Conservation (phyloP, 2,888 invertebrate genomes). For the Dynastes maya region DNA sequence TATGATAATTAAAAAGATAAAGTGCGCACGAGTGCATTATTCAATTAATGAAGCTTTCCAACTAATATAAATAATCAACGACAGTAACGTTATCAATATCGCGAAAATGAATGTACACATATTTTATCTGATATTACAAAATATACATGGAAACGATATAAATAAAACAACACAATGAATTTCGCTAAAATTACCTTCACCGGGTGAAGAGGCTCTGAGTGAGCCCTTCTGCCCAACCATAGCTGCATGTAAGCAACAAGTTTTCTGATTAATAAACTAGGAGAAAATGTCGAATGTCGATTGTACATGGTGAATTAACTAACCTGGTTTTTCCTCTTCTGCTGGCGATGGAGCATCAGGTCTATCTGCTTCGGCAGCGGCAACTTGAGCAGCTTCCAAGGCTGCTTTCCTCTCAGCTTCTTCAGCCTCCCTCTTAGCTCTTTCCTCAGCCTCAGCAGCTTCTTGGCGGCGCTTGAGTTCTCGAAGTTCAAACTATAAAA, state of each 20-base stretch:
- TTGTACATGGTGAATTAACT: conserved; percentile 39
- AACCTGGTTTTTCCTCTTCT: conserved; percentile 76
- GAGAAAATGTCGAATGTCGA: neutral
- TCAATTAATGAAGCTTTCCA: neutral
- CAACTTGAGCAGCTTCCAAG: conserved; percentile 72
- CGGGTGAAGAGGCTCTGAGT: conserved; percentile 67
- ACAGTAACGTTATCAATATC: neutral
- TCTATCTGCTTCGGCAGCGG: conserved; percentile 68
- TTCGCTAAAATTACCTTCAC: conserved; percentile 66
- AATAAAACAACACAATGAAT: conserved; percentile 24
- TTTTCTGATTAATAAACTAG: conserved; percentile 38
- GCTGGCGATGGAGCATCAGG: conserved; percentile 68
- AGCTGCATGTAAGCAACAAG: conserved; percentile 65
- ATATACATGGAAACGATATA: conserved; percentile 12
- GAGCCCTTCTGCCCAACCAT: conserved; percentile 65
- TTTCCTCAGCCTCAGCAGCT: conserved; percentile 77
- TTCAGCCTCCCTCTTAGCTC: conserved; percentile 80
- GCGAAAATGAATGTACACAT: neutral
- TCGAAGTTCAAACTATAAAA: conserved; percentile 92
- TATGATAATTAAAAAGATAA: neutral
- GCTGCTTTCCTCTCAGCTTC: conserved; percentile 85
- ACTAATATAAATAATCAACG: neutral
- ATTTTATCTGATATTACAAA: conserved; percentile 12
- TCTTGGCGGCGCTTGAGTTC: conserved; percentile 91
- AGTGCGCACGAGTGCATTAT: neutral